Evolutionary conservation across 1,140 invertebrate genomes (phyloP), one percentile per base, ranked within the genome.

Genomic region (Holcopasites calliopsidis): DNA sequence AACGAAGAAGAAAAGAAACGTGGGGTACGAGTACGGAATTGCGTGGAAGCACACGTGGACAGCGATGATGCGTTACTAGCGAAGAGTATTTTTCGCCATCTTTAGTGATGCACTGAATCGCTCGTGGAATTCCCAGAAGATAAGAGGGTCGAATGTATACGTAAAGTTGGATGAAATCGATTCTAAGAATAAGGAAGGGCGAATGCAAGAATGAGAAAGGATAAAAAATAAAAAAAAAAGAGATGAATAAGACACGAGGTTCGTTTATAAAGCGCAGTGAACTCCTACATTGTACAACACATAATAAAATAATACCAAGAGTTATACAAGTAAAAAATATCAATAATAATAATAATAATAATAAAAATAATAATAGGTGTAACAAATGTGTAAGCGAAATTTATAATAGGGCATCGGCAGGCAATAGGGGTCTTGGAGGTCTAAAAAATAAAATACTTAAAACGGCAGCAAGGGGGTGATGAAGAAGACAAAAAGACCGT

Each of bases 211-310:
- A 38, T 38, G 10, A 38, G 35, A 38, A 10, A 10, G 35, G 10
- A 38, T 38, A 10, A 38, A 38, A 38, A 38, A 38, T 38, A 38
- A 38, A 38, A 38, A 38, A 38, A 38, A 38, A 5, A 4, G 10
- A n/a, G n/a, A n/a, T n/a, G n/a, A 72, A 73, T 42, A 31, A 16
- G 8, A 81, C 58, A 68, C 54, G 33, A 44, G 33, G 35, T 38
- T 55, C n/a, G n/a, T n/a, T 60, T 44, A 68, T 74, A 81, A 82
- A 83, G 76, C 80, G 76, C 81, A 83, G 62, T 71, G 69, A 75
- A 79, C 73, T 83, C 80, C 70, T 84, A 62, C 83, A 84, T 84
- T 83, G 83, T 84, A 84, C 80, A 83, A 80, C 77, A 76, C 76
- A 80, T 65, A 71, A 78, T 76, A 77, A 84, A 83, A 79, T 83